phyloP scores from a whole-genome alignment of 2,113 vertebrate genomes.

The Osmerus mordax region DNA sequence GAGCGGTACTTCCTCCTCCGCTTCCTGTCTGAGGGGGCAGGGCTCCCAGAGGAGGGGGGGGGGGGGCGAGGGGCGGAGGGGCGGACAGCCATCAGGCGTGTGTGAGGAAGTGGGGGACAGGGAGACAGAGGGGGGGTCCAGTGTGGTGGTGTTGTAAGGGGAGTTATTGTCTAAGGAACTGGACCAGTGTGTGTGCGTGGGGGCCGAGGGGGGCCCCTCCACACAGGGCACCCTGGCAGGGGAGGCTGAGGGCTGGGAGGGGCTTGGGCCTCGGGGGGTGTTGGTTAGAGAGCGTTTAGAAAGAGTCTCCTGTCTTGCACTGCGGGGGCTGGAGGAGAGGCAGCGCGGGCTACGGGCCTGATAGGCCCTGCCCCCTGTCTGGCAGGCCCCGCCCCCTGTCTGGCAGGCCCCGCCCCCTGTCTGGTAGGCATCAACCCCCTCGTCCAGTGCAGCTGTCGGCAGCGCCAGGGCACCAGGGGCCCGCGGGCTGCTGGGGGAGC shows the following conservation, averaged over 20 bases:
- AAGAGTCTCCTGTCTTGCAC: conserved; percentile 75
- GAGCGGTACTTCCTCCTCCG: conserved; percentile 90
- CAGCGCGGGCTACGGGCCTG: conserved; percentile 83
- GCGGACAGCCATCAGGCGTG: no score
- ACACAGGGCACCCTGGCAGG: conserved; percentile 68
- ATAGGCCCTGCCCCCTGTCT: conserved; percentile 65
- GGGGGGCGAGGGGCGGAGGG: conserved; percentile 52
- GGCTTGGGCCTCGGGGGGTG: conserved; percentile 77
- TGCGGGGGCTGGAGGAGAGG: conserved; percentile 80
- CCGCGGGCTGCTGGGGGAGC: conserved; percentile 84
- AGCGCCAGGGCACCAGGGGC: conserved; percentile 85
- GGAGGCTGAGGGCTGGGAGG: conserved; percentile 75
- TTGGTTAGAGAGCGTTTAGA: conserved; percentile 77
- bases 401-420: conserved; percentile 69
- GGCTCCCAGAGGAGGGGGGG: conserved; percentile 54
- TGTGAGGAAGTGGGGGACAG: conserved; percentile 52
- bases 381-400: conserved; percentile 72
- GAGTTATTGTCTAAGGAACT: conserved; percentile 69
- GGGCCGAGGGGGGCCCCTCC: conserved; percentile 70
- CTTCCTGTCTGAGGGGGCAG: conserved; percentile 78
- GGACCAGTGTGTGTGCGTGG: conserved; percentile 75
- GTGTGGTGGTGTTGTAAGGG: conserved; percentile 66
- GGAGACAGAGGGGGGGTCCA: conserved; percentile 66
- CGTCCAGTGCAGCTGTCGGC: conserved; percentile 85
- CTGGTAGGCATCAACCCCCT: conserved; percentile 52